phyloP scores from a whole-genome alignment of 2,888 invertebrate genomes.

The Poecilus cupreus region DNA sequence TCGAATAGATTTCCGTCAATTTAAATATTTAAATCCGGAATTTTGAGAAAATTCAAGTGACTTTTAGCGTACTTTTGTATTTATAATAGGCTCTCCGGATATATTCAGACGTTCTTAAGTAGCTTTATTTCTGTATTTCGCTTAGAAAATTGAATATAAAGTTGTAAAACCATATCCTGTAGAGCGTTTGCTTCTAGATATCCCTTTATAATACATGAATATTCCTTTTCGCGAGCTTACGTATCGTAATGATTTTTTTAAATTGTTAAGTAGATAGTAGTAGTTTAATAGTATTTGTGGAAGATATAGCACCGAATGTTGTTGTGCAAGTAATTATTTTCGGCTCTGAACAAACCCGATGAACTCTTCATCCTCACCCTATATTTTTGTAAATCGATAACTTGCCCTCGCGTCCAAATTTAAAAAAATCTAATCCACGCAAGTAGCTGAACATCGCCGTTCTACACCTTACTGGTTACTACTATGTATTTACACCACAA shows the following conservation, averaged over 20 bases:
- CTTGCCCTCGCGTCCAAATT: conserved; percentile 1
- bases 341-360: no score
- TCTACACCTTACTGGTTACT: background rate
- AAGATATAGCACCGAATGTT: no score
- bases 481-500: conserved; percentile 14
- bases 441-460: background rate
- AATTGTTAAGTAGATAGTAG: no score
- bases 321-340: no score
- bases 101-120: no score
- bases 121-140: background rate
- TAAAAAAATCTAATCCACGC: conserved; percentile 20
- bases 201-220: no score
- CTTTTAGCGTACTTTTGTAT: background rate
- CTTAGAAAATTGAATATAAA: conserved; percentile 2
- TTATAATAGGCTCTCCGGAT: conserved; percentile 1
- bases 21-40: background rate
- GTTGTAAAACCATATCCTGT: background rate
- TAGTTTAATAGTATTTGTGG: no score
- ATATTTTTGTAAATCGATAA: conserved; percentile 20
- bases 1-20: background rate
- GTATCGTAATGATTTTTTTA: no score
- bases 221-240: no score
- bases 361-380: no score
- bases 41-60: background rate
- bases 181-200: no score